Conservation (phyloP, 2,888 invertebrate genomes). For the Steinernema hermaphroditum region DNA sequence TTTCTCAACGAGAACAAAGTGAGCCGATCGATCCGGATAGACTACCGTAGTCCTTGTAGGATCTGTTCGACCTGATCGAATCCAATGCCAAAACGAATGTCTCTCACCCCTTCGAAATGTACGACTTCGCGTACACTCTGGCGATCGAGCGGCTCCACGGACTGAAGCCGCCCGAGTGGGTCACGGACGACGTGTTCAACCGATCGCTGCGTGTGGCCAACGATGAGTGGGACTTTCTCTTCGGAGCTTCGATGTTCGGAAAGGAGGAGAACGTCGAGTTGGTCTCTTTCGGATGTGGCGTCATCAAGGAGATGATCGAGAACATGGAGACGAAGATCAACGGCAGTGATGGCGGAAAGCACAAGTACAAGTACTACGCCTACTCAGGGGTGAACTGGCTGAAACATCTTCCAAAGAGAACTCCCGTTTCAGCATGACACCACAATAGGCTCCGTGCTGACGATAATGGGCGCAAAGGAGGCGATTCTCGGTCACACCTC, state of each 20-base stretch:
- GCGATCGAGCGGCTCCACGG: slow-evolving; percentile 1
- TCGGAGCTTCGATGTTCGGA: slow-evolving; percentile 25
- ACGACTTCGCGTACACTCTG: slow-evolving; percentile 17
- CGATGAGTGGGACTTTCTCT: neutral
- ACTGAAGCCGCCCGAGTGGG: slow-evolving; percentile 19
- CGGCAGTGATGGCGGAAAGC: no score
- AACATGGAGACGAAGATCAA: neutral
- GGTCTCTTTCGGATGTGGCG: neutral
- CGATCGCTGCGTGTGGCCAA: neutral
- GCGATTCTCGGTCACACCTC: neutral
- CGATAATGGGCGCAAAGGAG: slow-evolving; percentile 31
- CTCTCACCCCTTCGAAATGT: neutral
- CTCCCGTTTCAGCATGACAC: slow-evolving; percentile 32
- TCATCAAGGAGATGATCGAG: slow-evolving; percentile 12
- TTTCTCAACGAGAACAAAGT: neutral
- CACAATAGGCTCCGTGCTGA: slow-evolving; percentile 16
- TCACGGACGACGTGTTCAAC: slow-evolving; percentile 25
- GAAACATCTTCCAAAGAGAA: no score
- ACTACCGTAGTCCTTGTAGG: neutral
- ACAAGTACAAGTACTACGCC: neutral
- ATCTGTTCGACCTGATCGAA: slow-evolving; percentile 20
- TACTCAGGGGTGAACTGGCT: slow-evolving; percentile 30
- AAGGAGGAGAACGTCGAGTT: slow-evolving; percentile 5
- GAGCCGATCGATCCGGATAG: no score
- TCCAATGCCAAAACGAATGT: neutral